These are phyloP conservation scores for Bombus vancouverensis DNA, from an alignment of 1,140 invertebrate genomes.

Conservation along the genomic window DNA sequence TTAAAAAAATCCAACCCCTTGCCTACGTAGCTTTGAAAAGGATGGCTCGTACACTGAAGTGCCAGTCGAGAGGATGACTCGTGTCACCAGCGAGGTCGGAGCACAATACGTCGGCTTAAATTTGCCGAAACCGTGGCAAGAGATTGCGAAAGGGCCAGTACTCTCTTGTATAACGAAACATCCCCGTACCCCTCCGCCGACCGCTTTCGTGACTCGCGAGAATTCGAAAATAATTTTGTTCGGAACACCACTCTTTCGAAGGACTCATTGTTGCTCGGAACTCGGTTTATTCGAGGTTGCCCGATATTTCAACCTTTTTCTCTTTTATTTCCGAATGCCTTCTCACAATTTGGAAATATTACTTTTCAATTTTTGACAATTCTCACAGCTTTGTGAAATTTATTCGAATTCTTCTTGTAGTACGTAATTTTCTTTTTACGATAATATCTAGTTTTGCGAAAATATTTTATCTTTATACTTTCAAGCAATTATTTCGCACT, in stretches of 20 bases:
- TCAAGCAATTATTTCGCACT: background rate
- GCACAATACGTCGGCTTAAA: constrained; percentile 43
- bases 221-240: constrained; percentile 34
- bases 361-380: background rate
- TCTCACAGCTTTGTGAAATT: background rate
- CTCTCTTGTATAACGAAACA: constrained; percentile 20
- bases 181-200: no score
- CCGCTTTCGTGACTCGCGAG: background rate
- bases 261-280: background rate
- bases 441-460: no score
- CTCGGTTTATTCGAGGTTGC: background rate
- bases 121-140: constrained; percentile 31
- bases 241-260: background rate
- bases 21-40: constrained; percentile 51
- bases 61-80: constrained; percentile 48
- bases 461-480: no score
- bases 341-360: background rate
- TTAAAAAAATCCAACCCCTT: constrained; percentile 54
- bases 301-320: no score
- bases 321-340: background rate
- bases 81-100: constrained; percentile 41
- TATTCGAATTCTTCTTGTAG: background rate
- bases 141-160: constrained; percentile 25
- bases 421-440: no score
- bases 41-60: constrained; percentile 60